These are phyloP conservation scores for Ganaspis sp. DNA, from an alignment of 1,140 invertebrate genomes.

Conservation along the genomic window DNA sequence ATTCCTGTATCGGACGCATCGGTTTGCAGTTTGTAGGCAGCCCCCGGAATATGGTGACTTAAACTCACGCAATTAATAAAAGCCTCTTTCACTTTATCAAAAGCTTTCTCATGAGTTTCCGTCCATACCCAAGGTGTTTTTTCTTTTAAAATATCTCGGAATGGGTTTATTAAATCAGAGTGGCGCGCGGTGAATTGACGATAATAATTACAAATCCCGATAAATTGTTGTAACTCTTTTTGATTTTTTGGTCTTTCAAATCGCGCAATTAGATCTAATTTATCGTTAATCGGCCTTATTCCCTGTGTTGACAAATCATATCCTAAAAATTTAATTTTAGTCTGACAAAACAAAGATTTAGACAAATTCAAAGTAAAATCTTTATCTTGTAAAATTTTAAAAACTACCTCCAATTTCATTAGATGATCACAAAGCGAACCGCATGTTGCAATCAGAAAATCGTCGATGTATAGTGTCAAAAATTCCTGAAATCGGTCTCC, in stretches of 20 bases:
- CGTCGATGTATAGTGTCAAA: too few relatives aligned
- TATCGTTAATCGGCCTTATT: conserved; percentile 31
- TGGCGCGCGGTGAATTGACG: conserved; percentile 38
- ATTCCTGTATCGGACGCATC: conserved; percentile 38
- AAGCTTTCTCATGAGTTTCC: conserved; percentile 17
- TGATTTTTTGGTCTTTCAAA: conserved; percentile 38
- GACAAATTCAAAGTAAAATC: conserved; percentile 38
- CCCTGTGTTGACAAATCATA: conserved; percentile 26
- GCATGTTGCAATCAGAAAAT: too few relatives aligned
- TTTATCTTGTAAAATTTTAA: conserved; percentile 13
- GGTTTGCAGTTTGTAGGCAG: conserved; percentile 41
- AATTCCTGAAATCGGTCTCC: too few relatives aligned
- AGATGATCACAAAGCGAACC: too few relatives aligned
- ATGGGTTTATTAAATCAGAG: conserved; percentile 35
- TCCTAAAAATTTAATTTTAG: conserved; percentile 38
- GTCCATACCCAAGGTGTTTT: conserved; percentile 34
- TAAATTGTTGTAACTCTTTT: conserved; percentile 44
- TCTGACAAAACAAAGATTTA: conserved; percentile 36
- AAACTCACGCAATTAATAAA: conserved; percentile 35
- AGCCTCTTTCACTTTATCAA: conserved; percentile 43
- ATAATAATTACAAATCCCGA: conserved; percentile 48
- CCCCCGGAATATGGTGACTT: conserved; percentile 34
- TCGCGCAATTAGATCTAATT: conserved; percentile 37
- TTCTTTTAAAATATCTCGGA: conserved; percentile 37
- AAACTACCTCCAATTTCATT: not conserved